Conservation (phyloP, 2,888 invertebrate genomes). For the Choreutis nemorana region DNA sequence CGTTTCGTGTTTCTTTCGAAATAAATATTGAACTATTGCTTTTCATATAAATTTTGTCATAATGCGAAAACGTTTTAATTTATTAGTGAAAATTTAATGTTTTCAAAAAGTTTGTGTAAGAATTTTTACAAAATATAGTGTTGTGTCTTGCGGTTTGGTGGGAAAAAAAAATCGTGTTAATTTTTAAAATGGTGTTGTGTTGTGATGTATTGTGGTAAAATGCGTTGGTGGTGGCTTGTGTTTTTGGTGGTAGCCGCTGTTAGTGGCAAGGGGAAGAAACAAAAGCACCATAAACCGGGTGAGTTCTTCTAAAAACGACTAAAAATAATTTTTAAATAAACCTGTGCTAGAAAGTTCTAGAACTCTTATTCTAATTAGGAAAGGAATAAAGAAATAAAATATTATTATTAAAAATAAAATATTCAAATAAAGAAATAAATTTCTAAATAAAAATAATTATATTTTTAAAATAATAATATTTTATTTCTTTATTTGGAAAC, state of each 20-base stretch:
- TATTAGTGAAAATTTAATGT: conserved; percentile 7
- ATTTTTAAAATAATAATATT: neutral
- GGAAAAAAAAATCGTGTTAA: too few species aligned
- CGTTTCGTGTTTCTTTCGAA: too few species aligned
- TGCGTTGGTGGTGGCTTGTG: conserved; percentile 32
- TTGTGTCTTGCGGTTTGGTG: too few species aligned
- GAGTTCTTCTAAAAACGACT: too few species aligned
- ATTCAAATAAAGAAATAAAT: neutral
- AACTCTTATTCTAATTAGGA: too few species aligned
- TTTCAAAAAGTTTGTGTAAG: too few species aligned
- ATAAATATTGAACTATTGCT: neutral
- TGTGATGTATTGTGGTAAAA: conserved; percentile 28
- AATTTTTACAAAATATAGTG: too few species aligned
- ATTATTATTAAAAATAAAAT: too few species aligned
- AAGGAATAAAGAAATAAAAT: too few species aligned
- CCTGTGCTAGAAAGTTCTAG: too few species aligned
- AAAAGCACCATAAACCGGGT: conserved; percentile 52
- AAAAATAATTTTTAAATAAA: too few species aligned
- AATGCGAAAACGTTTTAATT: conserved; percentile 5
- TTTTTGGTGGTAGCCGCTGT: conserved; percentile 33
- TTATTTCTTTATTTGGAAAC: neutral
- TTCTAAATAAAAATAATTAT: neutral
- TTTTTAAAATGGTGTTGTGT: conserved; percentile 16
- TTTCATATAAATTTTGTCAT: conserved; percentile 7
- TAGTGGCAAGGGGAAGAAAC: conserved; percentile 42